These are phyloP conservation scores for Dendroctonus ponderosae DNA, from an alignment of 1,140 invertebrate genomes.

Conservation along the genomic window DNA sequence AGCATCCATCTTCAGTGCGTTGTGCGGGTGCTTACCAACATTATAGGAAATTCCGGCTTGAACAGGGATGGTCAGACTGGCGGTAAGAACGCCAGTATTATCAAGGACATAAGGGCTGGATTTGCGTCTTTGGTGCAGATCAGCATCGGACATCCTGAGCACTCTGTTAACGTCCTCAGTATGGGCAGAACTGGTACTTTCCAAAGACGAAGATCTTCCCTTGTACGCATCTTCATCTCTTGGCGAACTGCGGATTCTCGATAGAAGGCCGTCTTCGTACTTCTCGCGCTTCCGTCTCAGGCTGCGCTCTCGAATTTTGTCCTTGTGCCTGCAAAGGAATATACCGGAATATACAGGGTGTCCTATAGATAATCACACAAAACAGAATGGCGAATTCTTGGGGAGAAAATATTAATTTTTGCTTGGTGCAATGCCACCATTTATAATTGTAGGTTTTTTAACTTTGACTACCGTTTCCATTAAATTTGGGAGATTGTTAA, in stretches of 20 bases:
- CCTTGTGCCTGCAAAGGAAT: constrained; percentile 45
- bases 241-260: constrained; percentile 48
- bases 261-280: constrained; percentile 54
- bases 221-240: constrained; percentile 42
- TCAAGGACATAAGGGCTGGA: constrained; percentile 55
- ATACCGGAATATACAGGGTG: too few species aligned
- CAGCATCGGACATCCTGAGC: constrained; percentile 43
- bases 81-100: constrained; percentile 70
- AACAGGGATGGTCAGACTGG: constrained; percentile 74
- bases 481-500: too few species aligned
- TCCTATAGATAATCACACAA: constrained; percentile 2
- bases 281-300: constrained; percentile 52
- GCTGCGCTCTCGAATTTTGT: constrained; percentile 49
- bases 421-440: not conserved
- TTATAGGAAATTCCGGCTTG: constrained; percentile 52
- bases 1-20: constrained; percentile 37
- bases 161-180: constrained; percentile 55
- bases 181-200: constrained; percentile 47
- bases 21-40: constrained; percentile 17
- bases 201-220: constrained; percentile 47
- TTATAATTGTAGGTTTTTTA: too few species aligned
- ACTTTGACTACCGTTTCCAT: too few species aligned
- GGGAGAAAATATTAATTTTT: not conserved
- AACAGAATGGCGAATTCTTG: constrained; percentile 14
- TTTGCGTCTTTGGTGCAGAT: constrained; percentile 52